These are phyloP conservation scores for Bucco capensis DNA, from an alignment of 2,113 vertebrate genomes.

Conservation along the genomic window DNA sequence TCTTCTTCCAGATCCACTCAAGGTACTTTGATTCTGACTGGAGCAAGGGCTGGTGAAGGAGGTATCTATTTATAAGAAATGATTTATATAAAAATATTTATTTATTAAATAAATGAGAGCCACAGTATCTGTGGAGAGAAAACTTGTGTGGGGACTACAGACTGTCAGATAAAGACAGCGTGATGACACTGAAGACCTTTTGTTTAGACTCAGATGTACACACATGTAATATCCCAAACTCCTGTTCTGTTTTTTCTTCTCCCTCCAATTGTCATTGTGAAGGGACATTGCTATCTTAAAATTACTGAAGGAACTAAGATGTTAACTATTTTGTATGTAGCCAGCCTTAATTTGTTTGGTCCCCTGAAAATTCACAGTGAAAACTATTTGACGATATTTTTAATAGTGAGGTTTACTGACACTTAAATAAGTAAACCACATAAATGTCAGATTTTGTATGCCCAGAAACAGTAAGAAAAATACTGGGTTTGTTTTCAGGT, in stretches of 20 bases:
- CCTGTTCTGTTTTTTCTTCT: neutral
- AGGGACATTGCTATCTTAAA: neutral
- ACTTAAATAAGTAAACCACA: neutral
- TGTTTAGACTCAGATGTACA: neutral
- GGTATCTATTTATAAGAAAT: neutral
- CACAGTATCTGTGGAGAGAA: neutral
- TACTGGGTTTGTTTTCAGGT: neutral
- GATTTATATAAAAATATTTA: neutral
- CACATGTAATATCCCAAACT: neutral
- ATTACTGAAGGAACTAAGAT: neutral
- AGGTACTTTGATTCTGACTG: slow-evolving; percentile 72
- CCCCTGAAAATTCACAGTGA: neutral
- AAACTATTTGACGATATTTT: neutral
- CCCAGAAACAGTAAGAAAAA: neutral
- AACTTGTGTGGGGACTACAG: neutral
- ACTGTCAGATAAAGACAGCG: neutral
- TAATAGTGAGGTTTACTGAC: neutral
- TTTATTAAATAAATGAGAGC: neutral
- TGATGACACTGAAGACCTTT: neutral
- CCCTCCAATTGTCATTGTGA: neutral
- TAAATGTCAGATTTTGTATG: neutral
- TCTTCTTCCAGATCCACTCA: slow-evolving; percentile 87
- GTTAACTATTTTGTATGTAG: neutral
- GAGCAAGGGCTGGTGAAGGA: neutral
- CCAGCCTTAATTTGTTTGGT: neutral